Evolutionary conservation across 2,113 vertebrate species (phyloP).

Genomic region (Archocentrus centrarchus): DNA sequence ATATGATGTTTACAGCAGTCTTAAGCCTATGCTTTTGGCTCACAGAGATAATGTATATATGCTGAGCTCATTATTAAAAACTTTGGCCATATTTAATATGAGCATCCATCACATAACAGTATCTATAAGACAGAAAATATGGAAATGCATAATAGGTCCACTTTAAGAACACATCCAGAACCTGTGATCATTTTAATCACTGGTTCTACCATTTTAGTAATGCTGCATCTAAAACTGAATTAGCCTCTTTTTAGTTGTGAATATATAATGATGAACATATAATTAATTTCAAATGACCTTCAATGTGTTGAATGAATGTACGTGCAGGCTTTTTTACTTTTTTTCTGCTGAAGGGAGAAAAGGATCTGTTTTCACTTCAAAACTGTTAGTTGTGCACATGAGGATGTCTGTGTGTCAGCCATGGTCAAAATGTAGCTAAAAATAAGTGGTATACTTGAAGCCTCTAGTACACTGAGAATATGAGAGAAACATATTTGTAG

Average conservation of each 20-base stretch:
- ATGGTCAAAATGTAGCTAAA: not conserved
- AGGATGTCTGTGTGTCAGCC: not conserved
- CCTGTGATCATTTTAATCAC: not conserved
- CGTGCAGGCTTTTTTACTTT: not conserved
- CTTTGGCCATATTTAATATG: no score
- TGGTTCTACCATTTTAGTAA: not conserved
- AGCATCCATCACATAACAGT: no score
- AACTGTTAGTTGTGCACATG: not conserved
- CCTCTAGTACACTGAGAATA: not conserved
- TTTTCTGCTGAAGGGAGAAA: not conserved
- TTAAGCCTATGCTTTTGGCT: no score
- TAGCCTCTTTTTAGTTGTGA: not conserved
- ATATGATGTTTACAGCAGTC: no score
- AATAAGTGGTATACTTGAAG: not conserved
- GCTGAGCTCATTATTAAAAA: no score
- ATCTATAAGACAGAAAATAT: not conserved
- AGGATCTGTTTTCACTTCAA: not conserved
- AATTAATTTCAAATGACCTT: constrained; percentile 13
- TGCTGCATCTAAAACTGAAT: not conserved
- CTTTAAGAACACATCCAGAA: not conserved
- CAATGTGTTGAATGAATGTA: not conserved
- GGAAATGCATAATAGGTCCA: not conserved
- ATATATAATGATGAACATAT: not conserved
- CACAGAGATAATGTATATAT: no score
- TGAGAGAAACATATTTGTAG: not conserved